Conservation (phyloP, 2,113 vertebrate genomes). For the Tetraodon nigroviridis region DNA sequence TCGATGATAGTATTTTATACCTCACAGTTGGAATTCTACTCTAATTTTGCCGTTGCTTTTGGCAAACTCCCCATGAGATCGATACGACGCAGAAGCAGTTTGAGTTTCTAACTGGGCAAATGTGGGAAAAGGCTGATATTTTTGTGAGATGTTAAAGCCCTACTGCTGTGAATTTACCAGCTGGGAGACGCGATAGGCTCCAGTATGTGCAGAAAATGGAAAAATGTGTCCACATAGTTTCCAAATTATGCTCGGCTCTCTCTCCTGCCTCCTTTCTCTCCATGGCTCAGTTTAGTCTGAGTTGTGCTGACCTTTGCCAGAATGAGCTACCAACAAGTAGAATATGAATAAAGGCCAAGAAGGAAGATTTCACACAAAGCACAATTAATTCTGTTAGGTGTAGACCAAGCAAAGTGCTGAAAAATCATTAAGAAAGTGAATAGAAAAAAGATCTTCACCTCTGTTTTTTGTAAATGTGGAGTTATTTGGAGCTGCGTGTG, state of each 20-base stretch:
- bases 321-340: conserved; percentile 37
- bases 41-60: conserved; percentile 2
- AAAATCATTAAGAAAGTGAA: no score
- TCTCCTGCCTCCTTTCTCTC: conserved; percentile 39
- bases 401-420: no score
- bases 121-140: conserved; percentile 60
- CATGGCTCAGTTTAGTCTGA: conserved; percentile 44
- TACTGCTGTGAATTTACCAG: conserved; percentile 61
- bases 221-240: conserved; percentile 71
- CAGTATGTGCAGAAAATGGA: conserved; percentile 62
- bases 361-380: conserved; percentile 29
- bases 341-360: conserved; percentile 22
- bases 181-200: conserved; percentile 56
- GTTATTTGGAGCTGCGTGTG: conserved; percentile 1
- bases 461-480: conserved; percentile 5
- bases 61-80: background rate
- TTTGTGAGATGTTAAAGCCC: conserved; percentile 54
- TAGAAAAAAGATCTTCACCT: background rate
- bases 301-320: conserved; percentile 46
- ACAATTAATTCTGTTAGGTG: background rate
- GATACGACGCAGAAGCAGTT: conserved; percentile 11
- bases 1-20: conserved; percentile 4
- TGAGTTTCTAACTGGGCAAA: conserved; percentile 32
- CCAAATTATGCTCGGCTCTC: conserved; percentile 57
- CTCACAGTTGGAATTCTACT: background rate